A percentile compares a stretch with the other conserved stretches of the same genome.
phyloP scores from a whole-genome alignment of 23 tunicate species.

The Trididemnum nubilum region DNA sequence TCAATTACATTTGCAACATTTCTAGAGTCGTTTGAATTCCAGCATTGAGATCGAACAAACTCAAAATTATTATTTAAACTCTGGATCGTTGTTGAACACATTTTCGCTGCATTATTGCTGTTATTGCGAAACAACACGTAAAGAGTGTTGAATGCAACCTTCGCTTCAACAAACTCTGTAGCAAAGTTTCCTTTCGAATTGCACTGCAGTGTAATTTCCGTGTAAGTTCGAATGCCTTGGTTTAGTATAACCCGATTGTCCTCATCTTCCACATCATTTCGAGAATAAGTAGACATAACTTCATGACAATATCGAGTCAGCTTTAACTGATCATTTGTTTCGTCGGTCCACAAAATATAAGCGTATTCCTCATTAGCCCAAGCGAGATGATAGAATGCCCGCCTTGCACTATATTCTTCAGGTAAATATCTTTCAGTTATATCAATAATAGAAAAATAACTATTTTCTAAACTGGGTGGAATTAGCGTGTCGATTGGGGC shows the following conservation, averaged over 20 bases:
- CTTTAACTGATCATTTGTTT: not conserved
- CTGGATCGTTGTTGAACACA: not conserved
- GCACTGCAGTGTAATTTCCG: slow-evolving; percentile 1
- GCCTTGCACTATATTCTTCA: no score
- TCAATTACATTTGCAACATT: no score
- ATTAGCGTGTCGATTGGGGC: not conserved
- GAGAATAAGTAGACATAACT: not conserved
- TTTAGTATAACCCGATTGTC: not conserved
- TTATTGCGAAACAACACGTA: not conserved
- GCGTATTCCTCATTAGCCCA: not conserved
- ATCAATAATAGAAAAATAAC: not conserved
- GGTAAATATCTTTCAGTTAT: not conserved
- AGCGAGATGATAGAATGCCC: no score
- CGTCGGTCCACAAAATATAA: not conserved
- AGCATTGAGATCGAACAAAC: not conserved
- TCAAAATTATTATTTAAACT: not conserved
- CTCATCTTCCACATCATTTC: not conserved
- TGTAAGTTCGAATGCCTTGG: not conserved
- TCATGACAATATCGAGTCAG: not conserved
- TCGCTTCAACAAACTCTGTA: not conserved
- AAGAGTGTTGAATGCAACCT: not conserved
- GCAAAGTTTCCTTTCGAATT: not conserved
- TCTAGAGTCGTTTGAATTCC: no score
- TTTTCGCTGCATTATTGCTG: not conserved
- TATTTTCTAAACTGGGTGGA: not conserved